phyloP scores from a whole-genome alignment of 2,113 vertebrate species.

The Phyllopteryx taeniolatus region DNA sequence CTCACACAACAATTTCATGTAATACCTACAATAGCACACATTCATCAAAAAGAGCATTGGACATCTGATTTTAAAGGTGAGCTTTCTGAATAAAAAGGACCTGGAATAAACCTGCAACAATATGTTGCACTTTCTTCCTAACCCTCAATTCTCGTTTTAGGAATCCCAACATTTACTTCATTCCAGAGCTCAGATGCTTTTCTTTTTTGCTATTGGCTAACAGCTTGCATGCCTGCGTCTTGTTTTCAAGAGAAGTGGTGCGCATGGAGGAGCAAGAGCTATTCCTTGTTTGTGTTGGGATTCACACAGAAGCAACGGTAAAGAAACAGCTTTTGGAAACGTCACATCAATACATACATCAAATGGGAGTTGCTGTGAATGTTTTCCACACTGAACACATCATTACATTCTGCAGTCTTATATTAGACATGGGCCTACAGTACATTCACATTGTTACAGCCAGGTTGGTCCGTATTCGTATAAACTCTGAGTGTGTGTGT shows the following conservation, averaged over 20 bases:
- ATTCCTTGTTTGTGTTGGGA: slow-evolving; percentile 34
- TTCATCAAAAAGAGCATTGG: slow-evolving; percentile 80
- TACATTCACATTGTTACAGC: neutral
- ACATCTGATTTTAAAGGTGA: slow-evolving; percentile 83
- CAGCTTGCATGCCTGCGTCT: neutral
- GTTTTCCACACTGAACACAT: neutral
- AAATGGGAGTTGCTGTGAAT: neutral
- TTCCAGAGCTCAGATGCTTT: neutral
- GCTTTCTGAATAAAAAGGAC: slow-evolving; percentile 59
- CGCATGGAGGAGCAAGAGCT: slow-evolving; percentile 35
- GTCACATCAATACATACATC: neutral
- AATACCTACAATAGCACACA: slow-evolving; percentile 97
- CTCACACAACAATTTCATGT: slow-evolving; percentile 96
- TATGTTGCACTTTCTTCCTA: slow-evolving; percentile 40
- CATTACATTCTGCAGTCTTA: neutral
- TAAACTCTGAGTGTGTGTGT: neutral
- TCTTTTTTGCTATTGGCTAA: neutral
- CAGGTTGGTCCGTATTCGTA: neutral
- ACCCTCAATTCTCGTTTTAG: neutral
- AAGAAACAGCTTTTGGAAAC: neutral
- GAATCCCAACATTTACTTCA: neutral
- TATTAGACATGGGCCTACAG: neutral
- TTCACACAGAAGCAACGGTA: neutral
- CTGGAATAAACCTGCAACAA: slow-evolving; percentile 48
- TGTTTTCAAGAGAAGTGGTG: slow-evolving; percentile 29